Base-by-base conservation (phyloP, 2,888 invertebrate species). In the Vesta saturnalis region DNA sequence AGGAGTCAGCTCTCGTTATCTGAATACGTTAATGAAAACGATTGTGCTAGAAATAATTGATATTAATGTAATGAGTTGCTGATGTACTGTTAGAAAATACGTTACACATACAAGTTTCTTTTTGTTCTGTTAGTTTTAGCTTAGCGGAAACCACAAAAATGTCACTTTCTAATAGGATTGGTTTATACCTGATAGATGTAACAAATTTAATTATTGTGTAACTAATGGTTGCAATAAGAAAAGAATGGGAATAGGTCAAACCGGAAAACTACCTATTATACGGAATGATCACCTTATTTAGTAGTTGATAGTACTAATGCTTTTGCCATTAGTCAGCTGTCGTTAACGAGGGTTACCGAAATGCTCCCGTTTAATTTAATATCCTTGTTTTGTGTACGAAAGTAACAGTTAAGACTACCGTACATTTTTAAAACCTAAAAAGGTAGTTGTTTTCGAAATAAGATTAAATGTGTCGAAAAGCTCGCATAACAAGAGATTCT, bases 261-360 rank as follows among this genome's bases (percentile, higher is more conserved):
- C 80, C 80, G 81, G 81, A 81, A 82, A 81, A 82, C 79, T 79
- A 79, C 75, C 81, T 75, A 81, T 82, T 82, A 82, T 78, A 74
- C 77, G 78, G 74, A 76, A 77, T 78, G 81, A 82, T 83, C 82
- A 80, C 79, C 82, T 82, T 83, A 83, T 82, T 83, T 82, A 82
- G 81, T 79, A 76, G 79, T 80, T 79, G 81, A 81, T 82, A 80
- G 81, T 78, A 78, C 78, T 82, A 83, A 82, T 83, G 83, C 81
- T 84, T 83, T 83, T 83, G 83, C 82, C 82, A 83, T 83, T 83
- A 83, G 83, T 83, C 83, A 83, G 83, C 82, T 83, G 83, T 80
- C 80, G 79, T 81, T 83, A 83, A 83, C 83, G 83, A 83, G 82
- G 82, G 82, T 81, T 80, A 79, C 80, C 82, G 81, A 83, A 83